Base-by-base conservation (phyloP, 2,797 vertebrate genomes). In the Pampus argenteus region DNA sequence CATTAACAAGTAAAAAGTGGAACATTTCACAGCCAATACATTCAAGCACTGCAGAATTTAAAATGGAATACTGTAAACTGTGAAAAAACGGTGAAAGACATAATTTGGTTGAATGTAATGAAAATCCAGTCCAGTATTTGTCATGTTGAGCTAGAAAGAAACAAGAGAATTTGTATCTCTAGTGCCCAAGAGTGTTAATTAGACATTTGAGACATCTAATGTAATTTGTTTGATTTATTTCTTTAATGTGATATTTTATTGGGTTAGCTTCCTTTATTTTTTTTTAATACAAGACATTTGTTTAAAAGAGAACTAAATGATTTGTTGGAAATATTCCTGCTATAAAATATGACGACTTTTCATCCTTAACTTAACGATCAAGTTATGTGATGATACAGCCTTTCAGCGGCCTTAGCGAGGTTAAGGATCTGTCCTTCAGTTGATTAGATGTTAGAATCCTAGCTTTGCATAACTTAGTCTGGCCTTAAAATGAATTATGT, bases 321-420 rank as follows among this genome's bases (percentile, higher is more conserved):
- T 69, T 69, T 18, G 70, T 59, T 26, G 44, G 25, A 45, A 72
- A 54, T 54, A 18, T 26, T 23, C 2, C 45, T 58, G 49, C 65
- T 47, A 61, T 62, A 45, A 78, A 79, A 83, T 70, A 40, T 57
- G 61, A 61, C 80, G 10, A 66, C 72, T 75, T 62, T 70, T 65
- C 17, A 77, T 74, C 49, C 45, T 17, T 23, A 38, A 28, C 38
- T 50, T 61, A 74, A 71, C n/a, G 31, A 79, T 78, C 62, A 67
- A 20, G 26, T 79, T 74, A 73, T 25, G 17, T 44, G 50, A 78
- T 40, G 42, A n/a, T 42, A 55, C 69, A 44, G 34, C 29, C 13
- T 71, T 36, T 70, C 11, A 17, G 78, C 78, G 67, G 73, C 78
- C 52, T 65, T 42, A 71, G 8, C 1, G 28, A 66, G 45, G 57